Percentiles rank a stretch among this genome's conserved stretches.
Conservation (phyloP, 2,888 invertebrate genomes). For the Rhogogaster chlorosoma region DNA sequence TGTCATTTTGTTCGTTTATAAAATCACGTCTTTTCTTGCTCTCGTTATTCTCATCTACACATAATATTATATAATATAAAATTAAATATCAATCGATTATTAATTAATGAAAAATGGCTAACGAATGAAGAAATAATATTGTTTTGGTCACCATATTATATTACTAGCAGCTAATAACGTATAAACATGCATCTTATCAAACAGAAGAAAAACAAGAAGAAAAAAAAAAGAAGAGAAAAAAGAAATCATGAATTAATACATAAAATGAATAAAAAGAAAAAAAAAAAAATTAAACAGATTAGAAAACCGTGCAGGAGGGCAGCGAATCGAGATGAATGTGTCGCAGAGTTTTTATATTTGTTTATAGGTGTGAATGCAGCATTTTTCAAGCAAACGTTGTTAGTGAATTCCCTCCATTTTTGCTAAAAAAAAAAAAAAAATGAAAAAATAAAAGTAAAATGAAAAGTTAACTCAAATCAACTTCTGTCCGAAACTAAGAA, state of each 20-base stretch:
- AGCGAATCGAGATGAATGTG: constrained; percentile 57
- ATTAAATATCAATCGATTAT: background rate
- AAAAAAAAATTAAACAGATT: background rate
- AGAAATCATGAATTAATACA: background rate
- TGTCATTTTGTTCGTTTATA: background rate
- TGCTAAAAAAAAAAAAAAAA: constrained; percentile 66
- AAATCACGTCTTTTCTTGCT: background rate
- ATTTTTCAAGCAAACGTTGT: constrained; percentile 72
- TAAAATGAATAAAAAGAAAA: background rate
- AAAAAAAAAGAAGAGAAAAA: background rate
- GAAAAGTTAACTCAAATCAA: constrained; percentile 68
- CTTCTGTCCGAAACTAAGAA: constrained; percentile 74
- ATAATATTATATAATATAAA: background rate
- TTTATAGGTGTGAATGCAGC: constrained; percentile 72
- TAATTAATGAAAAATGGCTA: constrained; percentile 16
- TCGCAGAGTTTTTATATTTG: constrained; percentile 73
- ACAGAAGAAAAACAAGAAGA: background rate
- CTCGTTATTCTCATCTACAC: background rate
- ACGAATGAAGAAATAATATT: background rate
- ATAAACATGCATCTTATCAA: constrained; percentile 33
- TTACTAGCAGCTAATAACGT: constrained; percentile 27
- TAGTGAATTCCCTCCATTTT: constrained; percentile 77
- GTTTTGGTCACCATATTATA: background rate
- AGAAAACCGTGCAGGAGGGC: constrained; percentile 31
- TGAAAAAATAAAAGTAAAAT: constrained; percentile 60